phyloP scores from a whole-genome alignment of 2,797 vertebrate genomes.

The Linurgus olivaceus region DNA sequence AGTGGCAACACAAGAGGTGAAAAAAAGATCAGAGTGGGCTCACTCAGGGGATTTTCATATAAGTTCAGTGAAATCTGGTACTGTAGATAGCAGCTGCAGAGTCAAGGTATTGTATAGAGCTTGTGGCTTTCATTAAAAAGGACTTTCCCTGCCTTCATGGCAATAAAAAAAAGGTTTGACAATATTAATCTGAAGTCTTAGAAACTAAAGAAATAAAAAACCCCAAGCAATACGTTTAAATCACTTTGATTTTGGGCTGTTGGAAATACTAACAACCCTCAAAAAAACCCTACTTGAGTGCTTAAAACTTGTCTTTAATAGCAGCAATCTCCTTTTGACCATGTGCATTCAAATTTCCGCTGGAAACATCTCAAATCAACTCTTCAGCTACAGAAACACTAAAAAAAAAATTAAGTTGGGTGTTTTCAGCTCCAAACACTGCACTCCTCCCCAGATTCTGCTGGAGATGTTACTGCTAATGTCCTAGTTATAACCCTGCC shows the following conservation, averaged over 20 bases:
- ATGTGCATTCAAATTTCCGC: background rate
- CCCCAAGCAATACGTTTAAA: background rate
- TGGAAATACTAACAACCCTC: background rate
- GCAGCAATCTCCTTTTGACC: background rate
- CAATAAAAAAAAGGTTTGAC: slow-evolving; percentile 6
- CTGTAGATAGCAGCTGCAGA: background rate
- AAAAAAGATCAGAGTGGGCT: background rate
- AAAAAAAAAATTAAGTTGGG: background rate
- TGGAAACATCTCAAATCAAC: background rate
- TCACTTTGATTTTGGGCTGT: background rate
- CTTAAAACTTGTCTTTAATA: background rate
- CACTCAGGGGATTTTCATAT: background rate
- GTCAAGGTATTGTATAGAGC: background rate
- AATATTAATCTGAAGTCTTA: slow-evolving; percentile 29
- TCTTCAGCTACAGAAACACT: background rate
- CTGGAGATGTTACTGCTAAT: background rate
- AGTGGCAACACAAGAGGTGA: background rate
- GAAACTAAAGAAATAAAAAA: background rate
- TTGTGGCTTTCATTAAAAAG: slow-evolving; percentile 37
- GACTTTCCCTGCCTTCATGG: background rate
- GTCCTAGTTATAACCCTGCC: slow-evolving; percentile 24
- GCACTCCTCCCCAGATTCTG: fast-evolving
- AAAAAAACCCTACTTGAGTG: background rate
- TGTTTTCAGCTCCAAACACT: fast-evolving
- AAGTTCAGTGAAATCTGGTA: background rate